A percentile compares a stretch with the other conserved stretches of the same genome.
Conservation (phyloP, 2,888 invertebrate species). For the Phengaris alcon region DNA sequence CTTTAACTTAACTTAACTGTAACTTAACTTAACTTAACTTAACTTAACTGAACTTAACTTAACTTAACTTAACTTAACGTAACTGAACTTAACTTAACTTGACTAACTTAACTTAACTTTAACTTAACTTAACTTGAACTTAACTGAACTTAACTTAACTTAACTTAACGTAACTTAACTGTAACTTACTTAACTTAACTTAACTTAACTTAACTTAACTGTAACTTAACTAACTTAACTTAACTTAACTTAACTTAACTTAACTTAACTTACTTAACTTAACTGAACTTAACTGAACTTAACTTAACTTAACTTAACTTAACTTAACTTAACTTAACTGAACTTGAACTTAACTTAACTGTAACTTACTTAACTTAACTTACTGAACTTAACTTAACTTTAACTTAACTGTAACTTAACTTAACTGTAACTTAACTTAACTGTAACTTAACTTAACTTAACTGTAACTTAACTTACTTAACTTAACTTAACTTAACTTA, state of each 20-base stretch:
- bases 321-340: constrained; percentile 37
- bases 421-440: no score
- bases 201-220: constrained; percentile 35
- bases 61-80: no score
- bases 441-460: no score
- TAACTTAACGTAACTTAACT: constrained; percentile 36
- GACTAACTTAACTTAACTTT: constrained; percentile 30
- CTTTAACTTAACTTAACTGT: no score
- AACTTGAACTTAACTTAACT: constrained; percentile 38
- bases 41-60: no score
- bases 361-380: no score
- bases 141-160: constrained; percentile 37
- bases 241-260: constrained; percentile 20
- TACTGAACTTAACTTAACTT: no score
- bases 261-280: constrained; percentile 35
- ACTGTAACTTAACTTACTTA: constrained; percentile 34
- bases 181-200: not conserved
- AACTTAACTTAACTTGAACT: constrained; percentile 33
- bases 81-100: not conserved
- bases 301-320: constrained; percentile 37
- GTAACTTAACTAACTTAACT: constrained; percentile 21
- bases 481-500: constrained; percentile 37
- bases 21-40: no score
- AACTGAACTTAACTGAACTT: constrained; percentile 11
- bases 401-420: no score